Conservation (phyloP, 35 echinoderm and acorn worm genomes). For the Ophioderma brevispina region DNA sequence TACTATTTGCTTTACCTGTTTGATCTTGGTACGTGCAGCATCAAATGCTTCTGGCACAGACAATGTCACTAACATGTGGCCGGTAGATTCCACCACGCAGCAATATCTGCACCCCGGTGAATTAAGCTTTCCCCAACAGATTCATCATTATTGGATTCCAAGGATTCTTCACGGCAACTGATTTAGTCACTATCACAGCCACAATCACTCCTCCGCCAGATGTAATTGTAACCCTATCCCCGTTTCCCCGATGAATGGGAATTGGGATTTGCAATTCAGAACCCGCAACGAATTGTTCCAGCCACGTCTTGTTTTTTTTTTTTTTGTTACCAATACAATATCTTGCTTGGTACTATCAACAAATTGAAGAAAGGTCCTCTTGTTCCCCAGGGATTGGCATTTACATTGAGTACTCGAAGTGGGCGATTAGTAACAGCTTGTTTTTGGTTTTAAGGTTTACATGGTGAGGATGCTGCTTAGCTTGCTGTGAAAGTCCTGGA, state of each 20-base stretch:
- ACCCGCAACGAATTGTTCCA: too few relatives aligned
- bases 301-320: too few relatives aligned
- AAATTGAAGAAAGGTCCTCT: too few relatives aligned
- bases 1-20: neutral
- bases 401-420: slow-evolving; percentile 22
- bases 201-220: neutral
- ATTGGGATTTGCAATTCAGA: too few relatives aligned
- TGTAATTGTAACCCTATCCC: too few relatives aligned
- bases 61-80: too few relatives aligned
- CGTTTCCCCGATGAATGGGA: neutral
- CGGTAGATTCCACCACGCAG: too few relatives aligned
- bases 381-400: too few relatives aligned
- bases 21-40: neutral
- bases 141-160: neutral
- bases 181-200: neutral
- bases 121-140: neutral
- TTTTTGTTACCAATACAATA: too few relatives aligned
- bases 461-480: slow-evolving; percentile 5
- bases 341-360: too few relatives aligned
- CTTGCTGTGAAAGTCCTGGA: neutral
- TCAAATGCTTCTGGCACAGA: neutral
- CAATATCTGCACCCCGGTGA: neutral
- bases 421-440: neutral
- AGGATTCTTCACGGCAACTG: neutral
- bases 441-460: slow-evolving; percentile 20